Evolutionary conservation across 2,888 invertebrate species (phyloP).

Genomic region (Cremastinae sp.): DNA sequence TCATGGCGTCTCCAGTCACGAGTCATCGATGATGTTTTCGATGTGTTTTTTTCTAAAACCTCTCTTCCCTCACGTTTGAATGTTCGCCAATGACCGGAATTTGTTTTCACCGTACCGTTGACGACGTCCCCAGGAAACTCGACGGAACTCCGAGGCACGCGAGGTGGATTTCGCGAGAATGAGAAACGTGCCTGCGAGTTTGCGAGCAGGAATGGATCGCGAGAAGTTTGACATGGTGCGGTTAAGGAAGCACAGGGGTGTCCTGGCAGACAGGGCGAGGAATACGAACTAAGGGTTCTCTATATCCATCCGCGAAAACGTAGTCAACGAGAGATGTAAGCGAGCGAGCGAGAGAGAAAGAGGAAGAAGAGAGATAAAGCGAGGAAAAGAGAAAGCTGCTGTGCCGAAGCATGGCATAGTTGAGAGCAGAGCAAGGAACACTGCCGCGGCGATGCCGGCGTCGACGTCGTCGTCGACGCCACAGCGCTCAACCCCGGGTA

Average conservation of each 20-base stretch:
- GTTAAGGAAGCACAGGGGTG: slow-evolving; percentile 63
- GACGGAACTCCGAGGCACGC: too few relatives aligned
- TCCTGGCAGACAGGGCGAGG: slow-evolving; percentile 79
- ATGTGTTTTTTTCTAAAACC: too few relatives aligned
- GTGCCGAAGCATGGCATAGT: slow-evolving; percentile 76
- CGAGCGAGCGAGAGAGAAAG: slow-evolving; percentile 41
- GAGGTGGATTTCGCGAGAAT: slow-evolving; percentile 16
- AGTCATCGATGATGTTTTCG: too few relatives aligned
- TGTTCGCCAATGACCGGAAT: too few relatives aligned
- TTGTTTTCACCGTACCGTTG: too few relatives aligned
- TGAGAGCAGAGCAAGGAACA: slow-evolving; percentile 77
- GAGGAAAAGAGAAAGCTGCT: slow-evolving; percentile 58
- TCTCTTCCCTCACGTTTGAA: too few relatives aligned
- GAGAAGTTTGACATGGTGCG: slow-evolving; percentile 25
- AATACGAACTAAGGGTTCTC: slow-evolving; percentile 78
- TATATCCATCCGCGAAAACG: slow-evolving; percentile 78
- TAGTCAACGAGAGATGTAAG: slow-evolving; percentile 52
- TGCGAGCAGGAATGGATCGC: slow-evolving; percentile 21
- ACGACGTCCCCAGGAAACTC: too few relatives aligned
- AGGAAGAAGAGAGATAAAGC: slow-evolving; percentile 28
- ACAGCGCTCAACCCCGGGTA: slow-evolving; percentile 77
- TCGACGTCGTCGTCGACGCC: slow-evolving; percentile 66
- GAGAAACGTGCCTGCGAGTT: neutral
- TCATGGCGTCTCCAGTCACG: slow-evolving; percentile 35
- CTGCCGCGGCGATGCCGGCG: slow-evolving; percentile 69